Conservation (phyloP, 2,113 vertebrate genomes). For the Emydura subglobosa region DNA sequence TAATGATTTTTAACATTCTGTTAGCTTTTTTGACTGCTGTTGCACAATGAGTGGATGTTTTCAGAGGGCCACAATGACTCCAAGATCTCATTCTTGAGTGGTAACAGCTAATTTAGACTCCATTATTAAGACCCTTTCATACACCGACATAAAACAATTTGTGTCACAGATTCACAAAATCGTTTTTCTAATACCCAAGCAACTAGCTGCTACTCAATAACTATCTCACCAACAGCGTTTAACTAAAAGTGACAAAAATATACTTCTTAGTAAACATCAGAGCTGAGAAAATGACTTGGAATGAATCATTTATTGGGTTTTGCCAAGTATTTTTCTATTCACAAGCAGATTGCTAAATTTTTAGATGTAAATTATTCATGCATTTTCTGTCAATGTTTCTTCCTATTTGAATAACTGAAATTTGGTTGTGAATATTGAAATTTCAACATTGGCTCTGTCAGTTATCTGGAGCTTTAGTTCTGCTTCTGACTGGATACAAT, state of each 20-base stretch:
- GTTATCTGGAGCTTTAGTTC: constrained; percentile 51
- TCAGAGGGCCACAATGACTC: too few relatives aligned
- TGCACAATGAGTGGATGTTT: too few relatives aligned
- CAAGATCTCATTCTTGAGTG: too few relatives aligned
- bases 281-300: constrained; percentile 63
- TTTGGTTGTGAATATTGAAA: constrained; percentile 66
- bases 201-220: background rate
- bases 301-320: constrained; percentile 62
- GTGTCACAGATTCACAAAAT: background rate
- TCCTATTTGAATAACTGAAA: constrained; percentile 66
- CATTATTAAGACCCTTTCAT: background rate
- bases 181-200: background rate
- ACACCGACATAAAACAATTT: background rate
- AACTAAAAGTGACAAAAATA: background rate
- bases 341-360: constrained; percentile 61
- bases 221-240: background rate
- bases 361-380: constrained; percentile 72
- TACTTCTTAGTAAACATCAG: constrained; percentile 58
- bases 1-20: background rate
- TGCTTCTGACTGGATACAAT: constrained; percentile 57
- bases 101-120: too few relatives aligned
- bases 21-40: background rate
- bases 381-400: constrained; percentile 65
- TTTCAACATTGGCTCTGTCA: constrained; percentile 62
- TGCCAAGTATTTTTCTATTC: constrained; percentile 72